These are phyloP conservation scores for Petrocephalus sullivani DNA, from an alignment of 2,797 vertebrate species.

Conservation along the genomic window DNA sequence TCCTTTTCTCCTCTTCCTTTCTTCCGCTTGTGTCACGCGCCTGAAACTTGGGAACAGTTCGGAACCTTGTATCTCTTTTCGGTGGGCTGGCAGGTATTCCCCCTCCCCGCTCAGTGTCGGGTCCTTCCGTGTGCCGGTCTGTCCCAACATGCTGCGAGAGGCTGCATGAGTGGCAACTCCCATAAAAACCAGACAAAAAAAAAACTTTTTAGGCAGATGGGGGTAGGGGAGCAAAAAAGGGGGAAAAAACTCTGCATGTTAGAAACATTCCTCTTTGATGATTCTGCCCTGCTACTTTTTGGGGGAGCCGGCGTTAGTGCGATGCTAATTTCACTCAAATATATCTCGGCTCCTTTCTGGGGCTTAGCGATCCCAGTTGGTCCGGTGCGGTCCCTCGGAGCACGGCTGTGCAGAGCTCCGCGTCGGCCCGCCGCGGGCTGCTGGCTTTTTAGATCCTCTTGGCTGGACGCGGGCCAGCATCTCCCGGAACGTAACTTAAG, in stretches of 20 bases:
- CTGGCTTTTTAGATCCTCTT: conserved; percentile 16
- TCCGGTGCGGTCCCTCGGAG: neutral
- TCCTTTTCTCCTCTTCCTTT: neutral
- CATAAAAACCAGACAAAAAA: conserved; percentile 24
- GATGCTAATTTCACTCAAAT: neutral
- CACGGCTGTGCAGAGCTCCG: neutral
- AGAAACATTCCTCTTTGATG: neutral
- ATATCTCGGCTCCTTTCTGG: conserved; percentile 16
- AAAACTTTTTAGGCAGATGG: conserved; percentile 24
- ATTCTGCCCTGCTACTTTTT: neutral
- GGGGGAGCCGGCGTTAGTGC: neutral
- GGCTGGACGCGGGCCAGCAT: conserved; percentile 32
- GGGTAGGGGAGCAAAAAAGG: neutral
- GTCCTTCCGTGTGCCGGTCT: neutral
- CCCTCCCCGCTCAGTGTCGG: neutral
- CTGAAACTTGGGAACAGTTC: conserved; percentile 17
- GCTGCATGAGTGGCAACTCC: conserved; percentile 29
- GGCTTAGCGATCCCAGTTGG: neutral
- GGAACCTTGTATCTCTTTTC: neutral
- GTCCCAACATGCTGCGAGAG: conserved; percentile 34
- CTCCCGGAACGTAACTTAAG: conserved; percentile 57
- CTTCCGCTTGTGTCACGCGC: neutral
- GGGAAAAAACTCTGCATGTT: neutral
- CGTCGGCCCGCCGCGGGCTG: neutral
- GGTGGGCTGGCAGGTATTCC: neutral